A percentile compares a stretch with the other conserved stretches of the same genome.
Evolutionary conservation across 2,888 invertebrate genomes (phyloP).

Genomic region (Hypselothyrea guttata): DNA sequence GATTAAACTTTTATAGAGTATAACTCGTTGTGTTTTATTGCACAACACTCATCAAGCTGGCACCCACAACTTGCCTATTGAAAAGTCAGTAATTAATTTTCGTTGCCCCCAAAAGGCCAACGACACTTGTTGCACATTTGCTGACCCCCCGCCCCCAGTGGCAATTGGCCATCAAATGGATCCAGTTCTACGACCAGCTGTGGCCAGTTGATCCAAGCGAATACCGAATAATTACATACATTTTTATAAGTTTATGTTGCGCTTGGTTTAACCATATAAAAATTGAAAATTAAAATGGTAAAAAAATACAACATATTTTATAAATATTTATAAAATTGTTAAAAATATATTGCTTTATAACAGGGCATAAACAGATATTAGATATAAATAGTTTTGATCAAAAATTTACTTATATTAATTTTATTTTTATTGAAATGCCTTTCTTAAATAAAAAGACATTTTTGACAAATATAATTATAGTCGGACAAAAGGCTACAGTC

Average conservation of each 20-base stretch:
- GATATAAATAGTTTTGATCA: no score
- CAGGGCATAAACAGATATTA: no score
- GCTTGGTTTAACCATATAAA: constrained; percentile 1
- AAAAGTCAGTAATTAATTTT: constrained; percentile 50
- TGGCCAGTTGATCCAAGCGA: neutral
- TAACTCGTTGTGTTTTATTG: constrained; percentile 22
- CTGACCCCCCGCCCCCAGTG: neutral
- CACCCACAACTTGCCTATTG: constrained; percentile 28
- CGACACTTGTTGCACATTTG: constrained; percentile 59
- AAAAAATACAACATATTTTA: no score
- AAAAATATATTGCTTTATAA: no score
- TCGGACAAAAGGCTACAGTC: no score
- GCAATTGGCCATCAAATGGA: constrained; percentile 6
- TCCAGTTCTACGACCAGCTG: constrained; percentile 10
- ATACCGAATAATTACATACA: constrained; percentile 1
- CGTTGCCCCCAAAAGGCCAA: constrained; percentile 59
- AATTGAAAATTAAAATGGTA: neutral
- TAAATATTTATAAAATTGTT: no score
- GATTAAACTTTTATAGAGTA: neutral
- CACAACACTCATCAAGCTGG: constrained; percentile 44
- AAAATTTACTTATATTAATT: no score
- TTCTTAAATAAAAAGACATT: no score
- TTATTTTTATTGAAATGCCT: no score
- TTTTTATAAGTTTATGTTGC: neutral
- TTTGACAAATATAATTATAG: no score